Evolutionary conservation across 2,797 vertebrate species (phyloP), one percentile per base, ranked within the genome.

Genomic region (Pseudotriccus pelzelni): DNA sequence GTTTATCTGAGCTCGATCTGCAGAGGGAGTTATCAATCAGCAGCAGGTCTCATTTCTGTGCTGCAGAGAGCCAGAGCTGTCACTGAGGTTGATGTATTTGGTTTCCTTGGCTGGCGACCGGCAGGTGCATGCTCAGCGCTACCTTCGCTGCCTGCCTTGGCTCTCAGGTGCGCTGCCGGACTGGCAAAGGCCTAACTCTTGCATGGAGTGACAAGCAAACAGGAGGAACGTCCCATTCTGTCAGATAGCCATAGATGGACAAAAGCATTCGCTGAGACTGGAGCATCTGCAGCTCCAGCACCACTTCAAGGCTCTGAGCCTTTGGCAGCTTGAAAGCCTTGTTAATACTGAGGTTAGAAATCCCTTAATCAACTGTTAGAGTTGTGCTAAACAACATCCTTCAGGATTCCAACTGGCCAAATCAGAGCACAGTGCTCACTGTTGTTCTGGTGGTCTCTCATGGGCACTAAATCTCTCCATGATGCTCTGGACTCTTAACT

Each of bases 111-210:
- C 59, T 82, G 63, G 21, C 52, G 69, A 56, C 7, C 17, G 67
- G 32, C 6, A 12, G 32, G 6, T 90, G 43, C 0, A 0, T 44
- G 76, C 56, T 62, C 75, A 43, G 37, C 0, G 1, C 46, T 78
- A 22, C 30, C 7, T 1, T 18, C 39, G 6, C 14, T 1, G 2
- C 43, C 8, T 25, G 43, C 20, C 36, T 44, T 1, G 0, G 25
- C 36, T 62, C 66, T 66, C 66, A 72, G 43, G 22, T 46, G 20
- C 39, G 27, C 30, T 7, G 5, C 22, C 14, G 13, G 28, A 37
- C 10, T 0, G 0, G 27, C 27, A 74, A 27, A 23, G 77, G 4
- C 47, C 39, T 36, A 37, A 27, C 5, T 80, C 12, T 43, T 52
- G 12, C 24, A 2, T 15, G 19, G 41, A 85, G 9, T 59, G 34